Evolutionary conservation across 2,797 vertebrate species (phyloP).

Genomic region (Oryzias sinensis): DNA sequence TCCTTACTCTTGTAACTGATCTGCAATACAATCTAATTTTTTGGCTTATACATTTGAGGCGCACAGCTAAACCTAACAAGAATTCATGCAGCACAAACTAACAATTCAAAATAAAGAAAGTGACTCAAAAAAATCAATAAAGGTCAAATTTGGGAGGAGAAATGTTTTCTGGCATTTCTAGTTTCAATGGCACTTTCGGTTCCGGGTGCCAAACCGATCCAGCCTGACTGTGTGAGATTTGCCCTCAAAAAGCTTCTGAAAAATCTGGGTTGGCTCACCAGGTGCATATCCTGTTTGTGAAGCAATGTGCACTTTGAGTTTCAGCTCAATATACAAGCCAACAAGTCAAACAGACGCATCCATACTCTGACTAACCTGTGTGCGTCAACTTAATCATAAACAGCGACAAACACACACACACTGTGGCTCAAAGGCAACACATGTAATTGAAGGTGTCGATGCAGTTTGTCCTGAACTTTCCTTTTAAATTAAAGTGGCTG

Average conservation of each 20-base stretch:
- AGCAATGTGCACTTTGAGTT: constrained; percentile 48
- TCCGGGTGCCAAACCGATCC: constrained; percentile 34
- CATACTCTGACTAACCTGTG: constrained; percentile 3
- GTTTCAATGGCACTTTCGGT: constrained; percentile 37
- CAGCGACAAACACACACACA: constrained; percentile 30
- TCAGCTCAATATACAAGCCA: constrained; percentile 62
- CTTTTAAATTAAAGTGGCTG: neutral
- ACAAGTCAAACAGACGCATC: constrained; percentile 46
- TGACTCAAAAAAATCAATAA: neutral
- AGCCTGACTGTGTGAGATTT: constrained; percentile 32
- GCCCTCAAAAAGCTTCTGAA: constrained; percentile 43
- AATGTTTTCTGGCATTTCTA: constrained; percentile 4
- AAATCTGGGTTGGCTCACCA: constrained; percentile 59
- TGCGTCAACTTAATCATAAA: constrained; percentile 3
- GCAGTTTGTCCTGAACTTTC: neutral
- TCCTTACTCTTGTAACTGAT: no score
- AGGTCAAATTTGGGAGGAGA: neutral
- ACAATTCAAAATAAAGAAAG: no score
- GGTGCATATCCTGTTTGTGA: constrained; percentile 66
- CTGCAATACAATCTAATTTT: no score
- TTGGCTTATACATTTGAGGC: no score
- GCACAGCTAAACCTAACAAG: no score
- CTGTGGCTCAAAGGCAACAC: constrained; percentile 7
- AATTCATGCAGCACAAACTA: no score
- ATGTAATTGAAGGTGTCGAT: constrained; percentile 16